Evolutionary conservation across 2,113 vertebrate genomes (phyloP), one percentile per base, ranked within the genome.

Genomic region (Eulemur rufifrons): DNA sequence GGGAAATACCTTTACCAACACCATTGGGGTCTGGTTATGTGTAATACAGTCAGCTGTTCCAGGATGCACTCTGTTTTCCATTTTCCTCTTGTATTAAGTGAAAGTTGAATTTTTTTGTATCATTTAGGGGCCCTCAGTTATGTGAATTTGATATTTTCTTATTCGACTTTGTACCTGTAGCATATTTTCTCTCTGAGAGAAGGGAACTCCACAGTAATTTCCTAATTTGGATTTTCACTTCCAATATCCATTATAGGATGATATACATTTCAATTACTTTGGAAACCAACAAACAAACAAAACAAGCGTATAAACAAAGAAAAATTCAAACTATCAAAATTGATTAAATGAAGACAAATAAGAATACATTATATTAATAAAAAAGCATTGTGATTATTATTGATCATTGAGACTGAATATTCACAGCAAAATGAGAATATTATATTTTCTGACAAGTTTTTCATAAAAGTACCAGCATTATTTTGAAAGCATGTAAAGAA

Each of bases 401-500:
- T 95, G 66, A 74, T 92, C 37, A 87, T 52, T 18, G 50, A 61
- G 34, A 84, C 9, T n/a, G 77, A 63, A 89, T 63, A 27, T 77
- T 88, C 63, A 47, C 71, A 86, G 20, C 81, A 78, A 64, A 90
- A 64, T 64, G 39, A 76, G 20, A 81, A 71, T 63, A 17, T 23
- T 37, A 10, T 66, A 47, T 92, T 94, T 93, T 63, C n/a, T 85
- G 59, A 56, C 39, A 20, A 6, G 18, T 17, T 95, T 90, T 71
- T 74, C 39, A n/a, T 39, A 6, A 85, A 45, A 59, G 10, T 47
- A 50, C 32, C 39, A 50, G 63, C 50, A 39, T 45, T 56, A 20
- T 87, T 77, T 77, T 96, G 34, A 74, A 90, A 69, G 15, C 52
- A 76, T 95, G 92, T 92, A 68, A 5, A 73, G 92, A 74, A 84